Evolutionary conservation across 2,797 vertebrate genomes (phyloP).

Genomic region (Leptatherina wallacei): DNA sequence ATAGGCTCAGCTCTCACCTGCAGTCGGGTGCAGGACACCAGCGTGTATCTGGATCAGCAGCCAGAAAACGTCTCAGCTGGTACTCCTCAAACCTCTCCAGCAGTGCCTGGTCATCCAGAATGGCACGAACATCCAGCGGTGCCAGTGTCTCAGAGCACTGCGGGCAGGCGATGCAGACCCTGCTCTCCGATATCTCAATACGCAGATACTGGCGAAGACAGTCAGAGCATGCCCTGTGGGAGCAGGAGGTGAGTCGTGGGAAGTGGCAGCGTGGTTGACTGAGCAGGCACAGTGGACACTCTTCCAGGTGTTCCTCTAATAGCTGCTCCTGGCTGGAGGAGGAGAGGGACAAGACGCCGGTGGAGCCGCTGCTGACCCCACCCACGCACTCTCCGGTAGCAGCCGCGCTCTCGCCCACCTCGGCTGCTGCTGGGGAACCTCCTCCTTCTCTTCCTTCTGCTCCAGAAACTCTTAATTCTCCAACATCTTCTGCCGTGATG

Average conservation of each 20-base stretch:
- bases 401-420: constrained; percentile 35
- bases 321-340: constrained; percentile 83
- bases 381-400: constrained; percentile 51
- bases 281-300: constrained; percentile 90
- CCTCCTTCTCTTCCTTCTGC: constrained; percentile 70
- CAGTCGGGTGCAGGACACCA: constrained; percentile 91
- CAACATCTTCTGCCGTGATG: constrained; percentile 63
- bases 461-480: constrained; percentile 60
- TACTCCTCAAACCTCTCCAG: constrained; percentile 89
- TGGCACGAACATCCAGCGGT: constrained; percentile 80
- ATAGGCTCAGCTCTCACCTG: constrained; percentile 78
- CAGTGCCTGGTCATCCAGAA: constrained; percentile 84
- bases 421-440: constrained; percentile 40
- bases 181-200: constrained; percentile 87
- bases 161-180: constrained; percentile 86
- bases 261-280: constrained; percentile 87
- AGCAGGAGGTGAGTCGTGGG: constrained; percentile 83
- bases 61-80: constrained; percentile 87
- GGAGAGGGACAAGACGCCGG: constrained; percentile 79
- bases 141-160: constrained; percentile 85
- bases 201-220: constrained; percentile 88
- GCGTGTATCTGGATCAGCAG: constrained; percentile 86
- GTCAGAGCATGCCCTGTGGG: constrained; percentile 84
- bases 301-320: constrained; percentile 84
- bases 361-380: constrained; percentile 69